A percentile compares a stretch with the other conserved stretches of the same genome.
Conservation (phyloP, 2,888 invertebrate species). For the Acanthoscelides obtectus region DNA sequence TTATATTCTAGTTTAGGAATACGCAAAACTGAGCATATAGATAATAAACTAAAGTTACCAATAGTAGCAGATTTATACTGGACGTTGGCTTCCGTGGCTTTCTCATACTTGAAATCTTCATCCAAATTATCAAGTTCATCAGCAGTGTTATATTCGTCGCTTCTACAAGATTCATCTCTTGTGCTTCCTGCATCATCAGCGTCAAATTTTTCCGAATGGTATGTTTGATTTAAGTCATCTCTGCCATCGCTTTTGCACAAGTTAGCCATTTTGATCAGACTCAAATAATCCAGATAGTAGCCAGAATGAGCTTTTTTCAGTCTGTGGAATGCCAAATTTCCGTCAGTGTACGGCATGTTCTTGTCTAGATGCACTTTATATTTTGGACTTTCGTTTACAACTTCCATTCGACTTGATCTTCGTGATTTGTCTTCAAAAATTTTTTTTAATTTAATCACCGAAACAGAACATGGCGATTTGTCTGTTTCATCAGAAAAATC, state of each 20-base stretch:
- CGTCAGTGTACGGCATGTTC: slow-evolving; percentile 9
- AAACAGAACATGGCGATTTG: slow-evolving; percentile 5
- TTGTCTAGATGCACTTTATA: not conserved
- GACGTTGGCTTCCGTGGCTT: not conserved
- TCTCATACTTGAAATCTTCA: not conserved
- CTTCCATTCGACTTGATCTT: slow-evolving; percentile 8
- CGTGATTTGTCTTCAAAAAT: slow-evolving; percentile 20
- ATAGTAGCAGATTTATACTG: not conserved
- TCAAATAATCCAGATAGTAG: slow-evolving; percentile 9
- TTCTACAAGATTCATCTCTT: slow-evolving; percentile 2
- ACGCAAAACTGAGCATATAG: too few species aligned
- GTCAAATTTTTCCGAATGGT: not conserved
- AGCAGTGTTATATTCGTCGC: not conserved
- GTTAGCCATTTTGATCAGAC: slow-evolving; percentile 7
- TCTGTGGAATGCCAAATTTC: slow-evolving; percentile 5
- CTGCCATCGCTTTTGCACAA: slow-evolving; percentile 4
- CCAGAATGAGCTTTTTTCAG: slow-evolving; percentile 8
- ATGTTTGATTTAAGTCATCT: not conserved
- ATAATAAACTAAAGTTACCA: too few species aligned
- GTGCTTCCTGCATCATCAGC: not conserved
- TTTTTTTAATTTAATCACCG: slow-evolving; percentile 19
- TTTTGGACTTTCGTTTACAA: slow-evolving; percentile 5
- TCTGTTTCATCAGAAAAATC: not conserved
- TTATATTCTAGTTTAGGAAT: too few species aligned
- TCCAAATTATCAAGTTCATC: not conserved